phyloP scores from a whole-genome alignment of 2,113 vertebrate genomes.

The Vidua chalybeata region DNA sequence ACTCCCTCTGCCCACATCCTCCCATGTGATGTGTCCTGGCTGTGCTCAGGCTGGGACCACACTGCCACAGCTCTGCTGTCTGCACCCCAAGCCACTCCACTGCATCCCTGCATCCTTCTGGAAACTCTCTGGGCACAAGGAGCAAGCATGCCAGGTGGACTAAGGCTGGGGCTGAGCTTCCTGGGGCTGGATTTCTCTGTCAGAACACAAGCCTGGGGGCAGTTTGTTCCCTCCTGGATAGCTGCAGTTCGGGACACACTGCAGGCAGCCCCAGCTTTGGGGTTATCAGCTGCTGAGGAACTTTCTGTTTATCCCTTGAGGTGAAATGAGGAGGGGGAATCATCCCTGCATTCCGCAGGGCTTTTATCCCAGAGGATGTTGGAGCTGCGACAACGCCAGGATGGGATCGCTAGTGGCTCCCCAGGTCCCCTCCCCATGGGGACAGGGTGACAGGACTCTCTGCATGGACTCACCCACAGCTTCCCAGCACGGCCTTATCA shows the following conservation, averaged over 20 bases:
- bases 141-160: neutral
- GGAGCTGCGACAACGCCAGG: neutral
- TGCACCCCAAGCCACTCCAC: neutral
- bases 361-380: neutral
- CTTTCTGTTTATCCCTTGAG: neutral
- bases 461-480: neutral
- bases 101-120: neutral
- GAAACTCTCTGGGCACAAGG: neutral
- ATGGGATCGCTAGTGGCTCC: rapidly evolving
- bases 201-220: rapidly evolving
- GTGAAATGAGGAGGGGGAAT: neutral
- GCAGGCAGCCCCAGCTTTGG: neutral
- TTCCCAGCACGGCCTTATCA: conserved; percentile 16
- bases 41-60: rapidly evolving
- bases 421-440: rapidly evolving
- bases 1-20: neutral
- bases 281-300: neutral
- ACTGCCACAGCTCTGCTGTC: rapidly evolving
- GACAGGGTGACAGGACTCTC: neutral
- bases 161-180: neutral
- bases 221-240: neutral
- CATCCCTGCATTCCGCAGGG: neutral
- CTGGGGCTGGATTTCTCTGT: neutral
- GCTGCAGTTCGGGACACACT: rapidly evolving
- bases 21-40: neutral